Conservation (phyloP, 2,888 invertebrate genomes). For the Lithophane socia region DNA sequence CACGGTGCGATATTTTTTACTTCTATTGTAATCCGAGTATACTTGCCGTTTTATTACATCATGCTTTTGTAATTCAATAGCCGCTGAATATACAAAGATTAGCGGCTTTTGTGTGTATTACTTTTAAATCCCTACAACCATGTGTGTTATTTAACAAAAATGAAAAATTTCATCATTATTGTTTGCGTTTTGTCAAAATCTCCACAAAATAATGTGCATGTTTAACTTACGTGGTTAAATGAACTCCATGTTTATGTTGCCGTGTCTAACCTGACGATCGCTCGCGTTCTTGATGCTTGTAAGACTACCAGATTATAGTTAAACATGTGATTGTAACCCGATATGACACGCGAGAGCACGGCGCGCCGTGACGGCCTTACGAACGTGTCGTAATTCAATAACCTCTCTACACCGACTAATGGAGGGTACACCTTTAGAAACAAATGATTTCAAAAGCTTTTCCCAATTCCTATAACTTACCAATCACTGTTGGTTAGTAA, state of each 20-base stretch:
- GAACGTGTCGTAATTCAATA: conserved; percentile 79
- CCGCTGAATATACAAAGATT: conserved; percentile 72
- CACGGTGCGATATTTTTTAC: conserved; percentile 63
- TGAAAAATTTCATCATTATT: background rate
- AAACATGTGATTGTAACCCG: conserved; percentile 72
- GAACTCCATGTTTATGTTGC: conserved; percentile 59
- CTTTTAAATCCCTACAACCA: conserved; percentile 35
- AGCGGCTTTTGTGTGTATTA: conserved; percentile 66
- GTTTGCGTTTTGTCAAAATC: conserved; percentile 1
- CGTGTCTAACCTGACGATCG: conserved; percentile 64
- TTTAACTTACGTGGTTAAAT: conserved; percentile 49
- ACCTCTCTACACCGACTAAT: conserved; percentile 75
- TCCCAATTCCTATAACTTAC: conserved; percentile 17
- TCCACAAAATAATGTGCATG: conserved; percentile 23
- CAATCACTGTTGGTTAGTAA: background rate
- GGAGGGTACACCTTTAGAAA: conserved; percentile 72
- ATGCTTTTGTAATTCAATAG: conserved; percentile 75
- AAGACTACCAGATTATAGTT: conserved; percentile 69
- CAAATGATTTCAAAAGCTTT: conserved; percentile 43
- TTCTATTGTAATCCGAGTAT: conserved; percentile 73
- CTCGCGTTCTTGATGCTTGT: conserved; percentile 67
- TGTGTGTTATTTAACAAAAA: conserved; percentile 27
- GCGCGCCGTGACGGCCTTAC: conserved; percentile 69
- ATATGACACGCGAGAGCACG: conserved; percentile 70
- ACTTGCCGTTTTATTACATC: conserved; percentile 71